These are phyloP conservation scores for Drosophila mojavensis DNA, from an alignment of 1,140 invertebrate species.

Conservation along the genomic window DNA sequence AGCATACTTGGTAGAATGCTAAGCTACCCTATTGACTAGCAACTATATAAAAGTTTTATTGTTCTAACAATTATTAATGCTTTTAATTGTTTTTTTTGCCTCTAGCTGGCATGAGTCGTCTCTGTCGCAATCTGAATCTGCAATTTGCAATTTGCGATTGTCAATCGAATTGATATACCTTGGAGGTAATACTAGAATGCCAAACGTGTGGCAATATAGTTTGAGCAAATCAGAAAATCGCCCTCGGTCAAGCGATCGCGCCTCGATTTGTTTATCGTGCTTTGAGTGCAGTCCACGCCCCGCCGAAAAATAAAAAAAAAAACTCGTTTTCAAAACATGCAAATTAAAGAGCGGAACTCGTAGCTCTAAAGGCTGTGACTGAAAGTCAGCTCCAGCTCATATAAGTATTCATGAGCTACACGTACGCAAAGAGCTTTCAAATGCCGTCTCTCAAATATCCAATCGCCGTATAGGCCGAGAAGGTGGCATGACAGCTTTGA, in stretches of 20 bases:
- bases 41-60: no score
- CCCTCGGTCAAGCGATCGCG: constrained; percentile 44
- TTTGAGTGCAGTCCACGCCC: constrained; percentile 47
- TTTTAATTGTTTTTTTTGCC: constrained; percentile 44
- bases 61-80: neutral
- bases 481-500: constrained; percentile 35
- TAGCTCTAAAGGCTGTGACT: constrained; percentile 20
- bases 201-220: constrained; percentile 38
- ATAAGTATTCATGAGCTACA: constrained; percentile 62
- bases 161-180: constrained; percentile 29
- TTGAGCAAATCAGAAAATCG: constrained; percentile 19
- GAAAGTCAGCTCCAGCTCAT: constrained; percentile 25
- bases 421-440: constrained; percentile 59
- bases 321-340: constrained; percentile 66
- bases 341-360: constrained; percentile 61
- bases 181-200: constrained; percentile 57
- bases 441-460: constrained; percentile 66
- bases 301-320: constrained; percentile 7
- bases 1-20: neutral
- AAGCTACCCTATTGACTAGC: no score
- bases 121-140: constrained; percentile 11
- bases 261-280: constrained; percentile 36
- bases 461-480: constrained; percentile 48
- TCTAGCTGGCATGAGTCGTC: constrained; percentile 3
- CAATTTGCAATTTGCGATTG: constrained; percentile 29